Evolutionary conservation across 2,113 vertebrate genomes (phyloP), one percentile per base, ranked within the genome.

Genomic region (Merops nubicus): DNA sequence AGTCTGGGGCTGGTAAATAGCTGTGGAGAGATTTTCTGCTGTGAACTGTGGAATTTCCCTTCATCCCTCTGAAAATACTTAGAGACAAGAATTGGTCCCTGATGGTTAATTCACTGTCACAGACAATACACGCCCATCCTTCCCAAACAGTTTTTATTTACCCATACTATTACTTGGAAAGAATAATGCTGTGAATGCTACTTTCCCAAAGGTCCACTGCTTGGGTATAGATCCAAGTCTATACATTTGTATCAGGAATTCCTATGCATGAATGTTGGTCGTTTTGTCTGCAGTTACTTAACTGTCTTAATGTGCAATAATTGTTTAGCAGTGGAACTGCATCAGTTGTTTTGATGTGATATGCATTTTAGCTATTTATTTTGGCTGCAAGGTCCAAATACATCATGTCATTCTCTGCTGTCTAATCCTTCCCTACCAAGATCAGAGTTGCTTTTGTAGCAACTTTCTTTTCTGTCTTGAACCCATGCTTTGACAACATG

Each of bases 101-200:
- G 57, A 72, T 75, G 54, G 84, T 93, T 89, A 81, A 95, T 92
- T 91, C 59, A 31, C 69, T 93, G 69, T 89, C 50, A 60, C 53
- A 79, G 77, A 33, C 16, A 79, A 42, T 40, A 36, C 45, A 81
- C 79, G 43, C 8, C 31, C 53, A 48, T 85, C 60, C 65, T 89
- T 96, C 28, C 73, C 22, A 68, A 91, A 73, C 5, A 13, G 43
- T 20, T 88, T 77, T 53, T 88, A 68, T 73, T 95, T 88, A 91
- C 76, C 43, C 56, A 80, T 92, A 23, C 11, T 34, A 15, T 74
- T 89, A 47, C 64, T 74, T 4, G 17, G 40, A 56, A 91, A 65
- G 48, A 91, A 42, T 42, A 78, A 28, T 25, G 40, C 18, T 43
- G 10, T 45, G 50, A 56, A 33, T 92, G 36, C 11, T 5, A 0